Conservation (phyloP, 1,140 invertebrate species). For the Camponotus vicinus region DNA sequence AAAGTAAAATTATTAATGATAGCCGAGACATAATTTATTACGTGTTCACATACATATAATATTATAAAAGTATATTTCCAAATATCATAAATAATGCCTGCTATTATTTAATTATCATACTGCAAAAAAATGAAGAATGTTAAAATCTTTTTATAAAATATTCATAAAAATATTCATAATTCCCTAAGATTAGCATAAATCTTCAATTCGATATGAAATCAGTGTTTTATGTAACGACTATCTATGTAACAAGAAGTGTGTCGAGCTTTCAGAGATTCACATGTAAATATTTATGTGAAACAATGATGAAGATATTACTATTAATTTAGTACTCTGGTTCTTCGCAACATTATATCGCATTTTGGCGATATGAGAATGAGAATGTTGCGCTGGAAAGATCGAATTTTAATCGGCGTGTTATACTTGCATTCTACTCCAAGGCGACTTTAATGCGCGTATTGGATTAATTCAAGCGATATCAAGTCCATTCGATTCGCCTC, state of each 20-base stretch:
- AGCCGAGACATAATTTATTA: background rate
- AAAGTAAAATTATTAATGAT: conserved; percentile 13
- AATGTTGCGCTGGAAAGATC: conserved; percentile 24
- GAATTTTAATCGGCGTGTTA: conserved; percentile 39
- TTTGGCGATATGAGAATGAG: conserved; percentile 39
- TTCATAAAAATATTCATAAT: background rate
- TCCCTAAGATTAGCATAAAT: background rate
- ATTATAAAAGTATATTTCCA: conserved; percentile 11
- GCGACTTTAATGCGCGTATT: conserved; percentile 40
- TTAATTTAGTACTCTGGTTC: conserved; percentile 49
- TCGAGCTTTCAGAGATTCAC: background rate
- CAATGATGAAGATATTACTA: conserved; percentile 40
- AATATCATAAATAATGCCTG: background rate
- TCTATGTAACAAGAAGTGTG: background rate
- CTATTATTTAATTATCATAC: no score
- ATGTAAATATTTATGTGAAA: conserved; percentile 14
- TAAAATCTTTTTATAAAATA: background rate
- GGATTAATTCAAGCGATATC: conserved; percentile 49
- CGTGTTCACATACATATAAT: background rate
- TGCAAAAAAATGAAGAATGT: background rate
- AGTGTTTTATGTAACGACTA: background rate
- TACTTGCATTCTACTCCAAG: background rate
- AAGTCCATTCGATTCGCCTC: conserved; percentile 23
- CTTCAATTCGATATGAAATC: conserved; percentile 13
- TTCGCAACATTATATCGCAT: conserved; percentile 20